Conservation (phyloP, 2,113 vertebrate genomes). For the Crocuta crocuta region DNA sequence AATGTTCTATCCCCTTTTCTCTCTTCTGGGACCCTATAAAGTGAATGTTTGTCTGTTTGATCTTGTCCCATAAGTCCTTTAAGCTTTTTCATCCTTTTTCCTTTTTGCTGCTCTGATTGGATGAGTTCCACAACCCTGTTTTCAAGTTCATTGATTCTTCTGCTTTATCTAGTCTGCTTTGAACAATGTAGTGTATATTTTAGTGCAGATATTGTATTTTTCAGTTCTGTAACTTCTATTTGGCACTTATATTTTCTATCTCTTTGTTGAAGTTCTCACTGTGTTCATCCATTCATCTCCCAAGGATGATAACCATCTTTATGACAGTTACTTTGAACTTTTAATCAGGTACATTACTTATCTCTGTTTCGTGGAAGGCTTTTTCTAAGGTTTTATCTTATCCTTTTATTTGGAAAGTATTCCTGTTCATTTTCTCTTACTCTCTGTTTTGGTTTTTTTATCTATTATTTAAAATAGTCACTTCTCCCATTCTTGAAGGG, state of each 20-base stretch:
- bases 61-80: not conserved
- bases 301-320: not conserved
- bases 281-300: not conserved
- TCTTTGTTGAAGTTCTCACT: not conserved
- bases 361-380: not conserved
- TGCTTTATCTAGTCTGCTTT: not conserved
- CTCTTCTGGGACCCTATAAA: not conserved
- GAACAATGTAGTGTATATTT: not conserved
- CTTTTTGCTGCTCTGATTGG: not conserved
- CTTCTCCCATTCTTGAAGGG: not conserved
- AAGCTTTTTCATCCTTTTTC: not conserved
- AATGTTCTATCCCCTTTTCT: not conserved
- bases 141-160: not conserved
- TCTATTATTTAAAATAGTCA: not conserved
- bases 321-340: not conserved
- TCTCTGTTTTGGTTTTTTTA: not conserved
- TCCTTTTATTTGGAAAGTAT: not conserved
- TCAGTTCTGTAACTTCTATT: not conserved
- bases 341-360: not conserved
- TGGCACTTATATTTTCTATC: not conserved
- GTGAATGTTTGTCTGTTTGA: not conserved
- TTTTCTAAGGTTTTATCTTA: not conserved
- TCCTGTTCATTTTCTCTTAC: not conserved
- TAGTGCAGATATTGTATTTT: not conserved
- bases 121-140: not conserved